These are phyloP conservation scores for Thymelicus acteon DNA, from an alignment of 2,888 invertebrate species.

Conservation along the genomic window DNA sequence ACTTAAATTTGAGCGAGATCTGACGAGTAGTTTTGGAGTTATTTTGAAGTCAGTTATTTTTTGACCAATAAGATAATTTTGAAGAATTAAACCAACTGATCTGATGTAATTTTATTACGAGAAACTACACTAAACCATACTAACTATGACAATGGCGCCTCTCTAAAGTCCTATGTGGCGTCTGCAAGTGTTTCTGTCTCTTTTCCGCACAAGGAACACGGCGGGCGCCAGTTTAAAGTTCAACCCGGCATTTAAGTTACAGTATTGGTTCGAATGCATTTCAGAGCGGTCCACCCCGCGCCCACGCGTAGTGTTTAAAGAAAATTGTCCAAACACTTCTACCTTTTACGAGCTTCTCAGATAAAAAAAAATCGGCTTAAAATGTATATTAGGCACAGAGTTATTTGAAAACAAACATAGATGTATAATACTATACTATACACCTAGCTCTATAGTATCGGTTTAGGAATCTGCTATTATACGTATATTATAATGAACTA, in stretches of 20 bases:
- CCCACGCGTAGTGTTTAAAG: conserved; percentile 53
- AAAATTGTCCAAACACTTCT: conserved; percentile 66
- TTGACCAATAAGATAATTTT: conserved; percentile 14
- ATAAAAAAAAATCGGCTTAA: conserved; percentile 72
- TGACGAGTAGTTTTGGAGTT: too few relatives aligned
- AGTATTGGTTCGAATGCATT: conserved; percentile 52
- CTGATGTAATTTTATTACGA: neutral
- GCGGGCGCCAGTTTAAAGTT: conserved; percentile 16
- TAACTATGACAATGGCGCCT: neutral
- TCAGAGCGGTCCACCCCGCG: conserved; percentile 55
- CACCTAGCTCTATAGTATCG: conserved; percentile 72
- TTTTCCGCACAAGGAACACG: conserved; percentile 3
- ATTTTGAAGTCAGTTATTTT: too few relatives aligned
- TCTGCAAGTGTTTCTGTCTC: conserved; percentile 23
- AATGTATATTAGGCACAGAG: conserved; percentile 83
- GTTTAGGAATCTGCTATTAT: conserved; percentile 74
- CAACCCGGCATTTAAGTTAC: conserved; percentile 38
- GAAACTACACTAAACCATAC: too few relatives aligned
- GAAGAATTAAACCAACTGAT: neutral
- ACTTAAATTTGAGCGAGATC: too few relatives aligned
- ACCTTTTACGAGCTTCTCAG: conserved; percentile 77
- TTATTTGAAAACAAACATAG: conserved; percentile 72
- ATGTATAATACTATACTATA: conserved; percentile 71
- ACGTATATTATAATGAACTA: conserved; percentile 60
- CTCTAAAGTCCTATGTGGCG: conserved; percentile 14